phyloP scores from a whole-genome alignment of 2,888 invertebrate genomes.

The Prosopocoilus inquinatus region DNA sequence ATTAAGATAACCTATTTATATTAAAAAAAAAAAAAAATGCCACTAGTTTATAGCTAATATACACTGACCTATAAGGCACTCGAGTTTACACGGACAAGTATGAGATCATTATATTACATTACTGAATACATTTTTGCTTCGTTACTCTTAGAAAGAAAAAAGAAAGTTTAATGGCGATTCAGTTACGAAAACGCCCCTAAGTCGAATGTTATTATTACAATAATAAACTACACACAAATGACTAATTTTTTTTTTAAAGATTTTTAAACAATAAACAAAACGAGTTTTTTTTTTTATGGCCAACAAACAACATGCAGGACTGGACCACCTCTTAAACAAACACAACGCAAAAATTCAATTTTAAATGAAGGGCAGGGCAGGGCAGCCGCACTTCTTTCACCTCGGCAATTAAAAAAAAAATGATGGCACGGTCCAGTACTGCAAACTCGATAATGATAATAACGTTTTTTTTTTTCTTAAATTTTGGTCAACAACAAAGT shows the following conservation, averaged over 20 bases:
- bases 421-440: no score
- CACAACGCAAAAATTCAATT: no score
- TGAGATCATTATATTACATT: constrained; percentile 14
- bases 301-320: background rate
- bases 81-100: constrained; percentile 12
- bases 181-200: no score
- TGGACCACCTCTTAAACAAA: background rate
- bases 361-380: no score
- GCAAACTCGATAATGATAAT: no score
- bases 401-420: no score
- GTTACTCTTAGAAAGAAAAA: background rate
- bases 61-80: constrained; percentile 5
- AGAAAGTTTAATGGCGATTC: no score
- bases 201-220: no score
- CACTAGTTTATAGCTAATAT: constrained; percentile 6
- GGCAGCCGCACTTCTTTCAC: no score
- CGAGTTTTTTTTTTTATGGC: background rate
- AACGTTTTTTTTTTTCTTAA: no score
- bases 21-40: background rate
- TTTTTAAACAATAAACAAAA: constrained; percentile 11
- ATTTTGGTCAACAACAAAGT: no score
- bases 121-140: constrained; percentile 13
- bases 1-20: constrained; percentile 1
- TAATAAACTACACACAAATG: constrained; percentile 2
- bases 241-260: background rate